Base-by-base conservation (phyloP, 2,797 vertebrate genomes). In the Sandelia bainsii region DNA sequence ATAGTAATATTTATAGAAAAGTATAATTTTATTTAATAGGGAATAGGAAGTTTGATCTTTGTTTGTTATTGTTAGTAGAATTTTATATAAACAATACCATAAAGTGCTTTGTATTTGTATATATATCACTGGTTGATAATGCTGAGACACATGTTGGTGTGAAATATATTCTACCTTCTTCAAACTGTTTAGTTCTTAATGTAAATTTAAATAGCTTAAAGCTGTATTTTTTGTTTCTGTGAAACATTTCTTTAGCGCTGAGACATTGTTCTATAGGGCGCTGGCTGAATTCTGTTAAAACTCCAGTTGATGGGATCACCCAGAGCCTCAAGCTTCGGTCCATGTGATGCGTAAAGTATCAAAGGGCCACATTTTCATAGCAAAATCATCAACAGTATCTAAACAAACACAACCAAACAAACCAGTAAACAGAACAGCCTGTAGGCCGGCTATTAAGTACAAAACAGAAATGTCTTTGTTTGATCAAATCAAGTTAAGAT, bases 291-390 rank as follows among this genome's bases (percentile, higher is more conserved):
- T 3, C 27, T 64, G 10, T 6, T 11, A 53, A 53, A 54, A 20
- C 59, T 1, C 1, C 19, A 63, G 60, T 45, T 23, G 3, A 48
- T 46, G 19, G 6, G n/a, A 80, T 70, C 72, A 61, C 4, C 13
- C 16, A 61, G 62, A 87, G 19, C 91, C 86, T 58, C 27, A 2
- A 83, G 89, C 81, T 14, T 80, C 67, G 48, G 44, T 56, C 46
- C 92, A 90, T 91, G 93, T 93, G 90, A 93, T 77, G 62, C 23
- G 2, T 17, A 22, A 32, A 52, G 45, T 69, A 87, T 83, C 61
- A 88, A 87, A 83, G 57, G 62, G 57, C 49, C 37, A 69, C 46
- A 73, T 84, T 84, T 90, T 84, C 44, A 72, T 48, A 62, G 37
- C 20, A 63, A 69, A 68, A 49, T 79, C 20, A 73, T 62, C 52